Conservation (phyloP, 2,113 vertebrate species). For the Salvator merianae region DNA sequence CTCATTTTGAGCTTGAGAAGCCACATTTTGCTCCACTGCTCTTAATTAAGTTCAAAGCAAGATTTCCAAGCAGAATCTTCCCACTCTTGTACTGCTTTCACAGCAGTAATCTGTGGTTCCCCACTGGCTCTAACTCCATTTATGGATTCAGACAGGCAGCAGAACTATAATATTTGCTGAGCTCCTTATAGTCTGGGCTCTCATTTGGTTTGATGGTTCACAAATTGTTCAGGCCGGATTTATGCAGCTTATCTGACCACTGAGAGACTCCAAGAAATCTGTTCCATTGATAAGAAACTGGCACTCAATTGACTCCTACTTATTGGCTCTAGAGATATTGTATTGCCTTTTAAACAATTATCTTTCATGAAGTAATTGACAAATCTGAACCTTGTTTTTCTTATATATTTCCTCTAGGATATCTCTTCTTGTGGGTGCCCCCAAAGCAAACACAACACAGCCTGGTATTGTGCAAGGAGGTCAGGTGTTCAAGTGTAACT, state of each 20-base stretch:
- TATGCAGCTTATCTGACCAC: neutral
- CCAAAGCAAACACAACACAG: conserved; percentile 87
- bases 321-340: neutral
- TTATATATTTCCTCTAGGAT: conserved; percentile 71
- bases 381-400: neutral
- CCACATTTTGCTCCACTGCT: too few species aligned
- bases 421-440: conserved; percentile 91
- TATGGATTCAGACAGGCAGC: neutral
- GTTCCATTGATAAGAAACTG: neutral
- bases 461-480: conserved; percentile 86
- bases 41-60: too few species aligned
- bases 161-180: neutral
- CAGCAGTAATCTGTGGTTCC: too few species aligned
- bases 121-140: neutral
- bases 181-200: neutral
- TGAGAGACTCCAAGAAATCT: too few species aligned
- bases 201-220: neutral
- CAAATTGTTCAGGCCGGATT: neutral
- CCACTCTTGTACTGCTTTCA: too few species aligned
- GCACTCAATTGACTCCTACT: neutral
- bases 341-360: neutral
- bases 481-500: conserved; percentile 90
- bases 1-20: too few species aligned
- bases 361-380: neutral
- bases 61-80: too few species aligned